These are phyloP conservation scores for Podotricha telesiphe DNA, from an alignment of 2,888 invertebrate species.

Conservation along the genomic window DNA sequence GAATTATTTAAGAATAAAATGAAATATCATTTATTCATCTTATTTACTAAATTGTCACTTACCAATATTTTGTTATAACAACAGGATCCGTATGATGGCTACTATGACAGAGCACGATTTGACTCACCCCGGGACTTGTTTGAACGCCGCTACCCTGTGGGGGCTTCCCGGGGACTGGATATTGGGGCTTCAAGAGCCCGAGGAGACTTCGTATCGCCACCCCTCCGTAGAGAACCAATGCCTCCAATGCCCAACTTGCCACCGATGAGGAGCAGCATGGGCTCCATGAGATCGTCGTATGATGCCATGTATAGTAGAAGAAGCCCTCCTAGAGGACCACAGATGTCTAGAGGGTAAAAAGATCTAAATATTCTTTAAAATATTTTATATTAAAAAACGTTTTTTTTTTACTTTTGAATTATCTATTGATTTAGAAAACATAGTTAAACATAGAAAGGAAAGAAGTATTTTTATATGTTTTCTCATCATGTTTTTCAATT, in stretches of 20 bases:
- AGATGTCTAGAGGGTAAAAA: constrained; percentile 82
- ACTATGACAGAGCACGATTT: constrained; percentile 90
- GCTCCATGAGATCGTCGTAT: constrained; percentile 88
- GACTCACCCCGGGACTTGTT: constrained; percentile 91
- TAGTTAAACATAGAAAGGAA: no score
- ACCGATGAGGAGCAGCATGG: constrained; percentile 84
- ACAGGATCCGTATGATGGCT: constrained; percentile 89
- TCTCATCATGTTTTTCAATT: no score
- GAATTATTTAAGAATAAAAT: not conserved
- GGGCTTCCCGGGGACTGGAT: constrained; percentile 80
- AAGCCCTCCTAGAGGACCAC: constrained; percentile 87
- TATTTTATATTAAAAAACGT: no score
- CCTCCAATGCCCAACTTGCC: constrained; percentile 91
- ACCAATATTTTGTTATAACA: constrained; percentile 19
- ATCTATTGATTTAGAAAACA: no score
- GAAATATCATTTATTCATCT: not conserved
- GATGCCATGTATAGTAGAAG: constrained; percentile 93
- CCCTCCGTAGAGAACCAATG: constrained; percentile 90
- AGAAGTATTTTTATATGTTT: no score
- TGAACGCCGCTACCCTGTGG: constrained; percentile 90
- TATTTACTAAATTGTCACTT: not conserved
- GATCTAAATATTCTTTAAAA: no score
- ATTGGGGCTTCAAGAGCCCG: constrained; percentile 82
- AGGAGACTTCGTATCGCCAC: constrained; percentile 88
- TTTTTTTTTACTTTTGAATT: no score